These are phyloP conservation scores for Xiphophorus maculatus DNA, from an alignment of 2,113 vertebrate species.

Conservation along the genomic window DNA sequence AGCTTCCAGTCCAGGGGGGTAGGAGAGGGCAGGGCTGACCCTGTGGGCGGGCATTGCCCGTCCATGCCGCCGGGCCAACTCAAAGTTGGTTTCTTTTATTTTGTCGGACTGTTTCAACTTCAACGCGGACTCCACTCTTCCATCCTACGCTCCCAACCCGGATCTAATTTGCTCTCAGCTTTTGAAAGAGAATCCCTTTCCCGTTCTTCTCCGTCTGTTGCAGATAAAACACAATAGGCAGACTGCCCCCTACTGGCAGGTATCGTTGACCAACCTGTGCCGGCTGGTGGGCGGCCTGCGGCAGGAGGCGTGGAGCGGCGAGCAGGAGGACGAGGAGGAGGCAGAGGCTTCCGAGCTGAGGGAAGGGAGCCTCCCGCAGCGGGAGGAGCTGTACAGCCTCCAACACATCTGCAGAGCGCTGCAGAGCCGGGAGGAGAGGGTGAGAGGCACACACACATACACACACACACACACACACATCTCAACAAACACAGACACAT, in stretches of 20 bases:
- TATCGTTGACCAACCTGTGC: conserved; percentile 89
- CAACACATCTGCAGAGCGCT: conserved; percentile 87
- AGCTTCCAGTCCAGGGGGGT: too few species aligned
- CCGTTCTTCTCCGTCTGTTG: not conserved
- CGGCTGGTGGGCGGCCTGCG: conserved; percentile 79
- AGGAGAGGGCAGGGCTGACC: too few species aligned
- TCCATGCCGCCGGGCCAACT: too few species aligned
- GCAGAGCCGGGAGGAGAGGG: conserved; percentile 87
- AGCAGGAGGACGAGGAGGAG: conserved; percentile 59
- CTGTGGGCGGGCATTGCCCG: too few species aligned
- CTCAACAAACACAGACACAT: not conserved
- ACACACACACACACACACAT: not conserved
- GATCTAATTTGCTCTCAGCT: not conserved
- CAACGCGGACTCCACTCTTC: not conserved
- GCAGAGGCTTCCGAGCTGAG: conserved; percentile 71
- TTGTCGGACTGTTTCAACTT: not conserved
- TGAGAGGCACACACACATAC: conserved; percentile 31
- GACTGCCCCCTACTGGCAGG: conserved; percentile 87
- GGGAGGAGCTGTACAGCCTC: conserved; percentile 86
- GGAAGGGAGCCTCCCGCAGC: conserved; percentile 83
- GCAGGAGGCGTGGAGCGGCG: conserved; percentile 58
- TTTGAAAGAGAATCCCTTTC: not conserved
- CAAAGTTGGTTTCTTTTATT: not conserved
- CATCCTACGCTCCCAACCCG: not conserved
- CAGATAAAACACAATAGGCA: conserved; percentile 79